Conservation (phyloP, 2,113 vertebrate genomes). For the Pygoscelis adeliae region DNA sequence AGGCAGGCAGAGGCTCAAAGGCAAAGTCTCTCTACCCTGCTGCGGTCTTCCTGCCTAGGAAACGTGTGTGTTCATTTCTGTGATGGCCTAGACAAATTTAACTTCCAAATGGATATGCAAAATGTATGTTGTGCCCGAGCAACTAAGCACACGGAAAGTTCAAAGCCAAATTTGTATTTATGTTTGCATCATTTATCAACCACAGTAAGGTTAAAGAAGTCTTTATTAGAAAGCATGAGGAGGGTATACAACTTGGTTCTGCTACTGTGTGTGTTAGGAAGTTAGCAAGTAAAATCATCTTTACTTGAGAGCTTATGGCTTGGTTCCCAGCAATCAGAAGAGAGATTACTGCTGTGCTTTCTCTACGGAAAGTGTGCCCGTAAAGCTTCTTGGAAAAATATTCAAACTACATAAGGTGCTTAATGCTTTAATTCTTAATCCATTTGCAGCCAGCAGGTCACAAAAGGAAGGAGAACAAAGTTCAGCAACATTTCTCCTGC, state of each 20-base stretch:
- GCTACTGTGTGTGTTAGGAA: background rate
- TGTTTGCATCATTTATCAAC: background rate
- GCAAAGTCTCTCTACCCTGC: background rate
- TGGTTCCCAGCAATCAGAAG: background rate
- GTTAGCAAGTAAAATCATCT: background rate
- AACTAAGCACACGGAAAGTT: background rate
- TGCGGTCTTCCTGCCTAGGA: background rate
- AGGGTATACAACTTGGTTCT: background rate
- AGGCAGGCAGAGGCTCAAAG: background rate
- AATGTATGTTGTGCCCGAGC: background rate
- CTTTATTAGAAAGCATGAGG: background rate
- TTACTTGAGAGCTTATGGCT: background rate
- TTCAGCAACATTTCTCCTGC: background rate
- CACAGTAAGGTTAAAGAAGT: background rate
- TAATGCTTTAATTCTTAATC: background rate
- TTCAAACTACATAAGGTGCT: background rate
- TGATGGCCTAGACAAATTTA: background rate
- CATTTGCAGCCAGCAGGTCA: background rate
- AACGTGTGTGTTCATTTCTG: background rate
- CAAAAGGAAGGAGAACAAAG: background rate
- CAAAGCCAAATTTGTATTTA: background rate
- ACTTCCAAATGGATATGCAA: constrained; percentile 30
- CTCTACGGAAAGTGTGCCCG: background rate
- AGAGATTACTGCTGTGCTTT: background rate
- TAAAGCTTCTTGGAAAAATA: background rate